Evolutionary conservation across 2,797 vertebrate genomes (phyloP), one percentile per base, ranked within the genome.

Genomic region (Aselliscus stoliczkanus): DNA sequence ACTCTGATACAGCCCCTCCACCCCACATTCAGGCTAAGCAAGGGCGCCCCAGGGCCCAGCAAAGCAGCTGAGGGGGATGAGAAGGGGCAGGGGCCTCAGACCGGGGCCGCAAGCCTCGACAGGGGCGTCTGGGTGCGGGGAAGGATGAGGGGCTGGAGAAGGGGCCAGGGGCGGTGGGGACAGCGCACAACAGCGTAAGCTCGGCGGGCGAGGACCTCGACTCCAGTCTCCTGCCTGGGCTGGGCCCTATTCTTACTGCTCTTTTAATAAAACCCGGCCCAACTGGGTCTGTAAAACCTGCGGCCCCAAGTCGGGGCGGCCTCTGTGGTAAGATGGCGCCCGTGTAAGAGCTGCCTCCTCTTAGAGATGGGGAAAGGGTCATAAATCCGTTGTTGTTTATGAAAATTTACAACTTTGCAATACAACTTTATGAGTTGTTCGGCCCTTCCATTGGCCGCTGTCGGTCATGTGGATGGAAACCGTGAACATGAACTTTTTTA

Each of bases 331-430:
- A 99, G 98, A 99, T 99, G 99, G 99, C 99, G 99, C 98, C 99
- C 99, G 98, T 98, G 98, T 98, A 98, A 99, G 99, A 99, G 99
- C 99, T 98, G 98, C 99, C 99, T 99, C 98, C 98, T 99, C 98
- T 98, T 98, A 98, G 99, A 99, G 99, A 99, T 98, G 98, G 98
- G 98, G 98, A 99, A 99, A 99, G 98, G 98, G 98, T 98, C 99
- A 99, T 99, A 99, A 99, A 99, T 99, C 99, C 99, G 99, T 99
- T 99, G 99, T 99, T 99, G 99, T 99, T 99, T 99, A 99, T 99
- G 99, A 99, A 99, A 99, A 99, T 99, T 99, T 99, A 99, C 99
- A 99, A 99, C 99, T 99, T 98, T 98, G 99, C 99, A 99, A 99
- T 99, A 98, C 99, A 99, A 99, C 99, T 99, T 99, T 99, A 99